Base-by-base conservation (phyloP, 2,797 vertebrate species). In the Gymnothorax javanicus region DNA sequence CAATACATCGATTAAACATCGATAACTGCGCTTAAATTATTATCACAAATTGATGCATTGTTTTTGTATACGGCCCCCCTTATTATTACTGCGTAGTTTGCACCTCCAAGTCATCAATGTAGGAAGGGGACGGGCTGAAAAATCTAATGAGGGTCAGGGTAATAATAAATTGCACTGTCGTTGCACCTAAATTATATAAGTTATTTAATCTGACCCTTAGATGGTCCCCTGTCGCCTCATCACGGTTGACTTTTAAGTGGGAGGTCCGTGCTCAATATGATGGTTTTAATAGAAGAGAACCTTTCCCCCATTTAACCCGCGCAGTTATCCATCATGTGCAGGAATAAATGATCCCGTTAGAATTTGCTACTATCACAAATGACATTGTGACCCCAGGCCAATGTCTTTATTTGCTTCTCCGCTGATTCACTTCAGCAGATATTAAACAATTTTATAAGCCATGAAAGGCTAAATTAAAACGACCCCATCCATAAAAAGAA, bases 121-220 rank as follows among this genome's bases (percentile, higher is more conserved):
- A 93, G 93, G 97, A 97, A 97, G 95, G 94, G 97, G 97, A 94
- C 94, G 95, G 95, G 94, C 95, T 96, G 96, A 94, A 95, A 95
- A 96, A 95, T 95, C 94, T 97, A 97, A 98, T 96, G 96, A 96
- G 96, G 98, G 97, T 99, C 98, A 97, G 93, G 94, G 97, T 97
- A 97, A 98, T 99, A 98, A 98, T 97, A 97, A 97, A 98, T 98
- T 97, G 96, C 92, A 92, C 96, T 98, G 97, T 98, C 98, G 98
- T 96, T 97, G 96, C 92, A 96, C 95, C 97, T 96, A 97, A 98
- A 99, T 99, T 97, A 99, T 98, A 97, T 96, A 95, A 97, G 97
- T 97, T 97, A 97, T 99, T 98, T 97, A 96, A 97, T 97, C 96
- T 98, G 97, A 98, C 97, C 97, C 96, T 96, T 96, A 95, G 96